Evolutionary conservation across 1,140 invertebrate genomes (phyloP), one percentile per base, ranked within the genome.

Genomic region (Philotrypesis tridentata): DNA sequence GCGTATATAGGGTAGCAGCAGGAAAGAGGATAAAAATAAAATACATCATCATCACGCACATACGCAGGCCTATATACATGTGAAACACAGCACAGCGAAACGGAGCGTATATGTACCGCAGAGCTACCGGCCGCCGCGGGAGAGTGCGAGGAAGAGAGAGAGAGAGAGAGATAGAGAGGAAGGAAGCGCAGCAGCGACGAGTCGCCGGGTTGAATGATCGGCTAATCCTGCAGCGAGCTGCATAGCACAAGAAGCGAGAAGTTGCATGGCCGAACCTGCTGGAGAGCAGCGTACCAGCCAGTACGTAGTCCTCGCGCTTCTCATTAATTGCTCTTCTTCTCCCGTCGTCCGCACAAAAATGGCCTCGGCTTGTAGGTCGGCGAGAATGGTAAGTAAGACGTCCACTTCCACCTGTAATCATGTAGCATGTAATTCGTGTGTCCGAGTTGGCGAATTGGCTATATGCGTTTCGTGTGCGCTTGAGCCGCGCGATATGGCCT

Each of bases 351-450:
- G 84, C 86, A 80, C 75, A 85, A 83, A 63, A 79, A 80, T 79
- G 84, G 83, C 68, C 84, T 83, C 71, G 92, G 89, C 84, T 93
- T 93, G 84, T 95, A 96, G 0, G 95, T 95, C 43, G 95, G 95
- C 89, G 94, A 92, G 86, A 95, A 95, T 4, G 95, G 95, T 12
- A 96, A 84, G 80, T 95, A 94, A 12, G 92, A 93, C 1, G 94
- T 94, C 94, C 94, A 95, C 81, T 93, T 94, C 92, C 93, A 94
- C 76, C 94, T 95, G 88, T 67, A 75, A 55, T 55, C 12, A 17
- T 55, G n/a, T 55, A 55, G 17, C n/a, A 55, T 21, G 48, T 55
- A 21, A 37, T 5, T 9, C 33, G 33, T 37, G 9, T 37, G 9
- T 37, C 3, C 33, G 33, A 37, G 48, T 55, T 12, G 27, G 78